Percentiles rank a stretch among this genome's conserved stretches.
phyloP scores from a whole-genome alignment of 2,113 vertebrate genomes.

The Macaca fascicularis region T2T-MFA8v1.1 NC_088378.1:91906501-91907000 shows the following conservation, averaged over 20 bases:
- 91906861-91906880: not conserved
- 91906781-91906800: not conserved
- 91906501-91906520: too few relatives aligned
- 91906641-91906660: not conserved
- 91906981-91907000: not conserved
- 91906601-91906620: not conserved
- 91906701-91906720: not conserved
- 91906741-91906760: not conserved
- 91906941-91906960: not conserved
- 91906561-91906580: not conserved
- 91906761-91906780: constrained; percentile 6
- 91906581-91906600: not conserved
- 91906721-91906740: not conserved
- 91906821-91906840: constrained; percentile 19
- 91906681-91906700: not conserved
- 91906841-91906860: not conserved
- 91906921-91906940: constrained; percentile 22
- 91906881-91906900: not conserved
- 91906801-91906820: not conserved
- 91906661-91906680: not conserved
- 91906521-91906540: not conserved
- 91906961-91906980: not conserved
- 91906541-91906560: not conserved
- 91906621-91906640: constrained; percentile 8
- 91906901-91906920: not conserved